phyloP scores from a whole-genome alignment of 2,888 invertebrate species.

The Latrodectus hesperus region DNA sequence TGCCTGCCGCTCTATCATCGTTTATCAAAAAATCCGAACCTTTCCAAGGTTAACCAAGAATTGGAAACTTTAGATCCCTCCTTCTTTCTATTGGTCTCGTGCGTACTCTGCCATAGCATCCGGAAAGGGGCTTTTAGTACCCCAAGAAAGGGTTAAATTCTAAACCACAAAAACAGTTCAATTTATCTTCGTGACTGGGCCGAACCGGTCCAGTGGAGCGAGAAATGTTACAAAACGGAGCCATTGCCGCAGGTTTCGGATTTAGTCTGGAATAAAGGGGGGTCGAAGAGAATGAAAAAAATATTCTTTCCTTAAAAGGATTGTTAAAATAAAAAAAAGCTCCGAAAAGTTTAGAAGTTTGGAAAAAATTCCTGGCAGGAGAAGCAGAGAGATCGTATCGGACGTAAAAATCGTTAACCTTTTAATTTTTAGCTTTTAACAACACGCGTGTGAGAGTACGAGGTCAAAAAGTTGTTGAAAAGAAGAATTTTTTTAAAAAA shows the following conservation, averaged over 20 bases:
- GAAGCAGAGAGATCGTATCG: slow-evolving; percentile 6
- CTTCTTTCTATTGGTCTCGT: slow-evolving; percentile 17
- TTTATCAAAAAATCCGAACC: background rate
- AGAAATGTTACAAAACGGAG: slow-evolving; percentile 58
- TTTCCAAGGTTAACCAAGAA: slow-evolving; percentile 1
- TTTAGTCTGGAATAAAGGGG: background rate
- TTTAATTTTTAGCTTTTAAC: slow-evolving; percentile 41
- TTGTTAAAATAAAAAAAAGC: slow-evolving; percentile 2
- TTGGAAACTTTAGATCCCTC: slow-evolving; percentile 2
- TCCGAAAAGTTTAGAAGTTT: background rate
- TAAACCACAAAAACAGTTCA: slow-evolving; percentile 48
- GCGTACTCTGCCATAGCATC: slow-evolving; percentile 55
- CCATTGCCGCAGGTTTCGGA: slow-evolving; percentile 47
- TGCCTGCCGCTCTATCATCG: background rate
- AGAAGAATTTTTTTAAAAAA: background rate
- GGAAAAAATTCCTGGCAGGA: slow-evolving; percentile 4
- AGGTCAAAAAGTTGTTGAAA: slow-evolving; percentile 58
- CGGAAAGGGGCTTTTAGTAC: slow-evolving; percentile 4
- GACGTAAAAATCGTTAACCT: slow-evolving; percentile 59
- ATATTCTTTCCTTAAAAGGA: slow-evolving; percentile 7
- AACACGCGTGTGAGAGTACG: slow-evolving; percentile 2
- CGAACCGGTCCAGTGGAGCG: slow-evolving; percentile 37
- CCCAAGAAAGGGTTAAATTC: slow-evolving; percentile 29
- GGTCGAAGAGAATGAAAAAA: background rate
- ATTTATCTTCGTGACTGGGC: slow-evolving; percentile 37